These are phyloP conservation scores for Actinia equina DNA, from an alignment of 64 coral and sea anemone species.

Conservation along the genomic window DNA sequence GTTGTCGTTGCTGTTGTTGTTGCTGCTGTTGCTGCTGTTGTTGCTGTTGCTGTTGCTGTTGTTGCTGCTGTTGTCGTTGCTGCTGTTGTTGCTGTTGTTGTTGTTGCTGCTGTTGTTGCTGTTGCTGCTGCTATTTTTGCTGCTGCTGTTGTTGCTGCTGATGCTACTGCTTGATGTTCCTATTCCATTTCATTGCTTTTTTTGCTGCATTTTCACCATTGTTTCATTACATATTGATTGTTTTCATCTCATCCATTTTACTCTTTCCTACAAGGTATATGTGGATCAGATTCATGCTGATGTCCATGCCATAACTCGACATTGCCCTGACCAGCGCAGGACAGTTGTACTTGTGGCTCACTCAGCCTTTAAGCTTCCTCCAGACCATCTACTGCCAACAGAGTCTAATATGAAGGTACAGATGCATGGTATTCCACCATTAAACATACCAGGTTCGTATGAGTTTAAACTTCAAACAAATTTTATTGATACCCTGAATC, in stretches of 20 bases:
- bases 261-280: slow-evolving; percentile 47
- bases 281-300: slow-evolving; percentile 95
- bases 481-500: no score
- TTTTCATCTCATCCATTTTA: no score
- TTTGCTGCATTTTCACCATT: neutral
- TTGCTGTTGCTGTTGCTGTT: no score
- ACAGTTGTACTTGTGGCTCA: slow-evolving; percentile 96
- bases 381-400: slow-evolving; percentile 77
- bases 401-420: slow-evolving; percentile 43
- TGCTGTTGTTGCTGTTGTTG: no score
- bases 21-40: neutral
- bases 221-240: neutral
- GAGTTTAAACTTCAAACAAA: neutral
- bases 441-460: slow-evolving; percentile 77
- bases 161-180: no score
- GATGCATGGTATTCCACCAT: slow-evolving; percentile 70
- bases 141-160: neutral
- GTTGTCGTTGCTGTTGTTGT: no score
- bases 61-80: no score
- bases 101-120: no score
- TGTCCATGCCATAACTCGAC: slow-evolving; percentile 91
- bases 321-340: slow-evolving; percentile 83
- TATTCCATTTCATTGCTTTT: neutral
- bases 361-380: slow-evolving; percentile 79
- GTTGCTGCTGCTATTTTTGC: no score